Evolutionary conservation across 2,888 invertebrate species (phyloP).

Genomic region (Dolomedes plantarius): DNA sequence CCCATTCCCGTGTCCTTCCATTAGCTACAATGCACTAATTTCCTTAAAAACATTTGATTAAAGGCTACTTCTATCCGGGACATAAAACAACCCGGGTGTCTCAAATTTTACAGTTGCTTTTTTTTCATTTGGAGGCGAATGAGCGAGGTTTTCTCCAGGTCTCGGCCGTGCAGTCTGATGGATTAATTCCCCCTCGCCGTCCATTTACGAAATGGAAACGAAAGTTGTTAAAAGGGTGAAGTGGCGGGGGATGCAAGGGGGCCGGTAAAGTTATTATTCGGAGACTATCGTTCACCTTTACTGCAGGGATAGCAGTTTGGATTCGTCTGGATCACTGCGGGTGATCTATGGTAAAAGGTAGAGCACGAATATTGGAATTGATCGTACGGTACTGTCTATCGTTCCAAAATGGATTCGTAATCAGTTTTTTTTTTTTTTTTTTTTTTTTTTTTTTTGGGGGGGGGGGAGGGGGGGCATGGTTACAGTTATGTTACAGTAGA

Average conservation of each 20-base stretch:
- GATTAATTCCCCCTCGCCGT: conserved; percentile 54
- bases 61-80: background rate
- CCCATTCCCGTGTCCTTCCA: too few relatives aligned
- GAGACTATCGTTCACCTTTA: background rate
- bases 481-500: too few relatives aligned
- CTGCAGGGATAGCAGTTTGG: too few relatives aligned
- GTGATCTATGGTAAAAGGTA: too few relatives aligned
- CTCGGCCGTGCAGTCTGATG: conserved; percentile 37
- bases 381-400: too few relatives aligned
- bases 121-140: background rate
- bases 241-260: background rate
- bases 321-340: too few relatives aligned
- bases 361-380: too few relatives aligned
- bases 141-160: conserved; percentile 41
- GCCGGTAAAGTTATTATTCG: background rate
- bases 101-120: background rate
- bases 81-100: background rate
- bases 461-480: too few relatives aligned
- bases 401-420: too few relatives aligned
- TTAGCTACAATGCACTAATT: background rate
- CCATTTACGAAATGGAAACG: conserved; percentile 64
- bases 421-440: too few relatives aligned
- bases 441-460: too few relatives aligned
- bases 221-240: conserved; percentile 12
- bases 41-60: conserved; percentile 13